A percentile compares a stretch with the other conserved stretches of the same genome.
Conservation (phyloP, 1,140 invertebrate genomes). For the Ctenoplectra terminalis region DNA sequence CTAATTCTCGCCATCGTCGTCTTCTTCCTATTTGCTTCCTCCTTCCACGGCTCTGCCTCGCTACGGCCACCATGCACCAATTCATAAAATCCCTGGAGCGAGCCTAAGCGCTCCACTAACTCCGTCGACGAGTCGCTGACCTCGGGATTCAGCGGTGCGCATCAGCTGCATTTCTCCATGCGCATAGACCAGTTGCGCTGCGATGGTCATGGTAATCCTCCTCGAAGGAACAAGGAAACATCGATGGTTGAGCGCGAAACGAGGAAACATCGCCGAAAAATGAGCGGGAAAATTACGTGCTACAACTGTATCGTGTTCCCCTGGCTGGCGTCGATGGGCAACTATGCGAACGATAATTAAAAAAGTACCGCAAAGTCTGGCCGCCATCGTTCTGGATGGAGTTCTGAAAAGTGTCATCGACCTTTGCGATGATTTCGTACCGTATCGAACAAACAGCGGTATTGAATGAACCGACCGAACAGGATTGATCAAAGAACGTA, state of each 20-base stretch:
- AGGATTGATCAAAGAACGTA: not conserved
- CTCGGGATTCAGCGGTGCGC: conserved; percentile 81
- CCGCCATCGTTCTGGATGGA: not conserved
- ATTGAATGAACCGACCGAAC: not conserved
- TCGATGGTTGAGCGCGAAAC: conserved; percentile 36
- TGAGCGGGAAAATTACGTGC: not conserved
- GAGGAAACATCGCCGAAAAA: conserved; percentile 34
- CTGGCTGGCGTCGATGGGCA: not conserved
- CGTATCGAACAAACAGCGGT: not conserved
- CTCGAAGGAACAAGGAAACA: conserved; percentile 67
- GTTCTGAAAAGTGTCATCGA: conserved; percentile 6
- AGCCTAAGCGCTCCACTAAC: conserved; percentile 81
- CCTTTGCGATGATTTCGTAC: not conserved
- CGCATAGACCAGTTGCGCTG: conserved; percentile 71
- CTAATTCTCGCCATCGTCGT: conserved; percentile 11
- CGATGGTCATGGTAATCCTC: conserved; percentile 78
- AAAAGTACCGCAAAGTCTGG: conserved; percentile 26
- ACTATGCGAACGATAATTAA: conserved; percentile 22
- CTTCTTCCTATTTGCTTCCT: conserved; percentile 21
- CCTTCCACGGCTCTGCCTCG: not conserved
- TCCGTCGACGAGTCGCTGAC: conserved; percentile 80
- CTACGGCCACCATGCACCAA: conserved; percentile 72
- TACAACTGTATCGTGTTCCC: not conserved
- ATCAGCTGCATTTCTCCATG: conserved; percentile 77
- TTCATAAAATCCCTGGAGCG: conserved; percentile 78